Conservation (phyloP, 1,140 invertebrate species). For the Ceratina japonica region DNA sequence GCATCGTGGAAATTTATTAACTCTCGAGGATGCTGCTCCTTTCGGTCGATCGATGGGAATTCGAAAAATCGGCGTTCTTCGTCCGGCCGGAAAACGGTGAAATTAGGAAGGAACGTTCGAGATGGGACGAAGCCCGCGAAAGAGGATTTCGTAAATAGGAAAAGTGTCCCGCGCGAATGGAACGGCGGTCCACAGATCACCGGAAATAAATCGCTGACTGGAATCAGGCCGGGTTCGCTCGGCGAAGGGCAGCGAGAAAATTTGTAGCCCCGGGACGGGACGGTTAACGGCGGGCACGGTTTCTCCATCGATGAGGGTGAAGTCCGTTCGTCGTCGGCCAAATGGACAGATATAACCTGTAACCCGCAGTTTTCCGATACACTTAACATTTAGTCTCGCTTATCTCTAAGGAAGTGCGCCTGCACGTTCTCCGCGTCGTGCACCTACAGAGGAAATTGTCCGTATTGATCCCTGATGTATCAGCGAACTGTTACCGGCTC, state of each 20-base stretch:
- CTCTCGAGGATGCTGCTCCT: background rate
- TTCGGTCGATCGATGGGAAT: background rate
- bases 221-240: constrained; percentile 22
- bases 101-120: too few relatives aligned
- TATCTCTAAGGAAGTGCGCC: background rate
- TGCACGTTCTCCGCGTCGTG: too few relatives aligned
- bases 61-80: background rate
- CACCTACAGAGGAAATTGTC: background rate
- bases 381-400: constrained; percentile 32
- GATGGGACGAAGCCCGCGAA: too few relatives aligned
- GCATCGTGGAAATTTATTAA: background rate
- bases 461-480: constrained; percentile 1
- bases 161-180: constrained; percentile 3
- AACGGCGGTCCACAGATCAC: constrained; percentile 1
- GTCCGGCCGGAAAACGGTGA: too few relatives aligned
- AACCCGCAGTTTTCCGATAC: constrained; percentile 27
- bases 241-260: constrained; percentile 25
- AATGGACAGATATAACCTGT: background rate
- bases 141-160: constrained; percentile 9
- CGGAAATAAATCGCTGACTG: constrained; percentile 30
- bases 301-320: constrained; percentile 17
- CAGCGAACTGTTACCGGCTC: background rate
- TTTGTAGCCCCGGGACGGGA: constrained; percentile 29
- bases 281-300: constrained; percentile 12
- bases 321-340: background rate